phyloP scores from a whole-genome alignment of 2,797 vertebrate species.

The Myoxocephalus aenaeus region DNA sequence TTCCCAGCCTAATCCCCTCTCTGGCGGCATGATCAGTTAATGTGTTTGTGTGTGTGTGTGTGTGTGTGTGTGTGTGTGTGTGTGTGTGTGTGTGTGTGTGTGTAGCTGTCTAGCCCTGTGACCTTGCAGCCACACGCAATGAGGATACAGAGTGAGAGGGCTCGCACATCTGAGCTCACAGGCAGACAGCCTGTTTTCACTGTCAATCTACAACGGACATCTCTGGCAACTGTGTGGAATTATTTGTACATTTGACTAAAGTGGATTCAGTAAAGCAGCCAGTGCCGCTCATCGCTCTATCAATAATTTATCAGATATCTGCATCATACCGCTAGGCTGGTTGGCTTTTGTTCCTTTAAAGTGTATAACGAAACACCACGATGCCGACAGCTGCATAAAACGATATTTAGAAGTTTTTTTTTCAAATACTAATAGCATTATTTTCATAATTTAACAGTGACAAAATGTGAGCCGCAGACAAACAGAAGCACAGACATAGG shows the following conservation, averaged over 20 bases:
- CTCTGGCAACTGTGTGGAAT: conserved; percentile 34
- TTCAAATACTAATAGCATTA: not conserved
- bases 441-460: not conserved
- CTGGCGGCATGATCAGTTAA: conserved; percentile 77
- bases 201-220: conserved; percentile 40
- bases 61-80: conserved; percentile 42
- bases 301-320: conserved; percentile 15
- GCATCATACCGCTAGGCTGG: not conserved
- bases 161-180: conserved; percentile 72
- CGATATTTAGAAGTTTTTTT: not conserved
- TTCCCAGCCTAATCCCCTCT: conserved; percentile 79
- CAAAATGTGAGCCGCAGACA: not conserved
- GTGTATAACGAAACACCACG: not conserved
- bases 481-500: not conserved
- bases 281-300: not conserved
- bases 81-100: conserved; percentile 48
- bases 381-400: not conserved
- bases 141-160: conserved; percentile 71
- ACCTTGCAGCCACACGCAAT: conserved; percentile 82
- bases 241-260: conserved; percentile 37
- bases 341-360: conserved; percentile 3
- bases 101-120: conserved; percentile 75
- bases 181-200: conserved; percentile 67
- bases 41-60: conserved; percentile 62
- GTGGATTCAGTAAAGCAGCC: conserved; percentile 8